Evolutionary conservation across 2,888 invertebrate species (phyloP).

Genomic region (Drosophila parthenogenetica): DNA sequence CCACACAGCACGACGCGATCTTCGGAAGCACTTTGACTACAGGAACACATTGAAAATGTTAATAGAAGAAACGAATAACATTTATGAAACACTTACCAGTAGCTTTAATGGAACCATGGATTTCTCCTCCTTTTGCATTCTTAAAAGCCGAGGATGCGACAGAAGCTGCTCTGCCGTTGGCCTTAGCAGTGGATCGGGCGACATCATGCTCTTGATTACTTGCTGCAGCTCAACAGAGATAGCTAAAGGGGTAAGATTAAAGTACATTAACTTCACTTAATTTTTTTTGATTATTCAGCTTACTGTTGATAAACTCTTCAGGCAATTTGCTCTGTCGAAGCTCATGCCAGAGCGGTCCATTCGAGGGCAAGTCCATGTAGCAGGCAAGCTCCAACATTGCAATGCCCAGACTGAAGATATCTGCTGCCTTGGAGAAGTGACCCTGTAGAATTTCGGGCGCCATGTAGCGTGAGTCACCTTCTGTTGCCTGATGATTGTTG

Average conservation of each 20-base stretch:
- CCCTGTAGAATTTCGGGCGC: constrained; percentile 90
- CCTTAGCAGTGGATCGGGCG: constrained; percentile 85
- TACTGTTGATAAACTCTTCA: constrained; percentile 85
- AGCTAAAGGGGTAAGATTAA: constrained; percentile 60
- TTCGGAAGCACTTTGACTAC: constrained; percentile 81
- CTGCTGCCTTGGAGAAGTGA: constrained; percentile 89
- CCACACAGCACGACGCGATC: constrained; percentile 80
- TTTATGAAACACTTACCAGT: constrained; percentile 66
- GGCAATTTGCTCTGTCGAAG: constrained; percentile 87
- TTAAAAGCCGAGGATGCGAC: constrained; percentile 80
- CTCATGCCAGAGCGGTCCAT: constrained; percentile 89
- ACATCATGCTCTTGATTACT: constrained; percentile 87
- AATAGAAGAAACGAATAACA: background rate
- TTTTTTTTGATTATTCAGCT: constrained; percentile 34
- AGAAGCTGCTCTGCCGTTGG: constrained; percentile 87
- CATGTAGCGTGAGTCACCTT: constrained; percentile 92
- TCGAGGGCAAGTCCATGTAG: constrained; percentile 89
- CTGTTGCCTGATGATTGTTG: constrained; percentile 87
- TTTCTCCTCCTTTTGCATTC: constrained; percentile 74
- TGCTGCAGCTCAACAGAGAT: constrained; percentile 86
- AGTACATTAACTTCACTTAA: background rate
- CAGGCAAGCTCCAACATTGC: constrained; percentile 90
- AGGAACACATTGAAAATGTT: background rate
- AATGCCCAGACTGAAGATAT: constrained; percentile 91
- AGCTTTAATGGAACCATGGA: constrained; percentile 78